These are phyloP conservation scores for Eciton burchellii DNA, from an alignment of 1,140 invertebrate genomes.

Conservation along the genomic window DNA sequence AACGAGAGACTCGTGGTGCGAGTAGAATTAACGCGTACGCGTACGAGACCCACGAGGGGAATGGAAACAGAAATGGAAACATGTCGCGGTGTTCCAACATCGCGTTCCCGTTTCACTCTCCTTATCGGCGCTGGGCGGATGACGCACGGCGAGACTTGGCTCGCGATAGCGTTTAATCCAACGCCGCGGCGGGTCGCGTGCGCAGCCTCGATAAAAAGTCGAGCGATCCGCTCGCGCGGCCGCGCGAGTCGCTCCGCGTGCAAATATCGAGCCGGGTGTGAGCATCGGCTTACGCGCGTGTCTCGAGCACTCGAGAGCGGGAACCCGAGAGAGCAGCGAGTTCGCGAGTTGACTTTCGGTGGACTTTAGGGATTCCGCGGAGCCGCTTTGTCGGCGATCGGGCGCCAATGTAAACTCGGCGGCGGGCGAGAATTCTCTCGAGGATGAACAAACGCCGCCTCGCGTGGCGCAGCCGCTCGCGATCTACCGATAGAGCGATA, in stretches of 20 bases:
- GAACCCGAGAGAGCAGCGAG: too few species aligned
- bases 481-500: too few species aligned
- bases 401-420: conserved; percentile 70
- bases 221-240: conserved; percentile 8
- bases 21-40: too few species aligned
- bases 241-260: conserved; percentile 9
- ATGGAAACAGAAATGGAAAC: background rate
- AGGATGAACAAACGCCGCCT: conserved; percentile 56
- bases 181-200: background rate
- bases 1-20: too few species aligned
- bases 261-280: background rate
- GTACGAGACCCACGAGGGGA: too few species aligned
- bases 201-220: conserved; percentile 32
- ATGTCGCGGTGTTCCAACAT: conserved; percentile 7
- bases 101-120: too few species aligned
- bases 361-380: conserved; percentile 71
- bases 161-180: conserved; percentile 29
- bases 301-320: too few species aligned
- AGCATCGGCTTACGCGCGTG: conserved; percentile 39
- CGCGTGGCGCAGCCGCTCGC: background rate
- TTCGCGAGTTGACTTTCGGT: conserved; percentile 67
- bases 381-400: conserved; percentile 66
- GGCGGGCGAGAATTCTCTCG: conserved; percentile 60
- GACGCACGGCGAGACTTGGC: background rate
- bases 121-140: background rate